phyloP scores from a whole-genome alignment of 2,888 invertebrate species.

The Drosophila buzzatii region DNA sequence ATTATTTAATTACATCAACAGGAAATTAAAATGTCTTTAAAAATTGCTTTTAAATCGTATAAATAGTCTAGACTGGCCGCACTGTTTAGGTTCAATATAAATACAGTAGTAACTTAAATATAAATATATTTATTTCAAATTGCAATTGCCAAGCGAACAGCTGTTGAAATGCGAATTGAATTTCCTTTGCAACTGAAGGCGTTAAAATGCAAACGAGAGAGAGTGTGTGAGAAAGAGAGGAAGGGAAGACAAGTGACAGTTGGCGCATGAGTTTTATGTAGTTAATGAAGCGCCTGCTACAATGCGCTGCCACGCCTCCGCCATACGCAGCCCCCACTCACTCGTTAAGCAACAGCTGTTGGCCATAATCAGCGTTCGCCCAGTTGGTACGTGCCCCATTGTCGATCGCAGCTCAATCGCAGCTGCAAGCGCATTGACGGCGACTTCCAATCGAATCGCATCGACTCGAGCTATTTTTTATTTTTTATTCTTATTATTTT shows the following conservation, averaged over 20 bases:
- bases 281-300: conserved; percentile 8
- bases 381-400: conserved; percentile 37
- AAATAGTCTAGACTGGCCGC: not conserved
- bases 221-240: not conserved
- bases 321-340: not conserved
- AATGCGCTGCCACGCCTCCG: not conserved
- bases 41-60: not conserved
- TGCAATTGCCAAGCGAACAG: not conserved
- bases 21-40: not conserved
- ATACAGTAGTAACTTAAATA: not conserved
- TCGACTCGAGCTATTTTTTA: conserved; percentile 15
- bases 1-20: too few relatives aligned
- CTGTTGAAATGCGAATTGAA: not conserved
- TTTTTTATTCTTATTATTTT: not conserved
- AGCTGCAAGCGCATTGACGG: conserved; percentile 26
- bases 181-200: conserved; percentile 1
- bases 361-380: conserved; percentile 19
- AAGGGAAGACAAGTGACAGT: not conserved
- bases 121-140: not conserved
- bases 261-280: conserved; percentile 6
- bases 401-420: conserved; percentile 35
- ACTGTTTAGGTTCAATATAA: not conserved
- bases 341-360: conserved; percentile 9
- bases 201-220: conserved; percentile 1
- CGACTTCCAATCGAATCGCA: conserved; percentile 19